Percentiles rank a stretch among this genome's conserved stretches.
phyloP scores from a whole-genome alignment of 2,113 vertebrate genomes.

The Saccopteryx leptura region DNA sequence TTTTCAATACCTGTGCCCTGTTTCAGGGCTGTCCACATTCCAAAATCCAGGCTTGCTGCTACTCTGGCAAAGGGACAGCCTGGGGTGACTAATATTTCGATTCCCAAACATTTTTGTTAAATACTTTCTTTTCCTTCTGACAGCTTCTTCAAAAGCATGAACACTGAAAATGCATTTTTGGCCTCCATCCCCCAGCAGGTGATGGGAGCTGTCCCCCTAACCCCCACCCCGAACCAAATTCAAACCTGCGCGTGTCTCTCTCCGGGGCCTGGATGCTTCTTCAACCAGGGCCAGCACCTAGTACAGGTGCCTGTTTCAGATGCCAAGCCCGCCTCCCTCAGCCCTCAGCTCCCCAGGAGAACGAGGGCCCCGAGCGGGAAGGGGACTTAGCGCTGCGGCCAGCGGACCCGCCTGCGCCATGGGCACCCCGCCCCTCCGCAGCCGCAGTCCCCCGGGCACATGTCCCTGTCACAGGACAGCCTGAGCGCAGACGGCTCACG shows the following conservation, averaged over 20 bases:
- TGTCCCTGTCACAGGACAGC: background rate
- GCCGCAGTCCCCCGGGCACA: background rate
- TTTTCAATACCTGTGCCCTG: background rate
- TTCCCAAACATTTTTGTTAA: background rate
- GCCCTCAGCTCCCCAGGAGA: background rate
- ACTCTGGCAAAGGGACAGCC: background rate
- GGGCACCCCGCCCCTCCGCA: background rate
- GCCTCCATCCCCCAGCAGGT: background rate
- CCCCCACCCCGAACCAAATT: background rate
- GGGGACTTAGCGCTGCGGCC: background rate
- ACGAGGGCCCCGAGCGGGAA: background rate
- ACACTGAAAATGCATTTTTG: background rate
- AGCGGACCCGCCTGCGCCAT: background rate
- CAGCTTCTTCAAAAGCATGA: background rate
- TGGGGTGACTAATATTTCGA: background rate
- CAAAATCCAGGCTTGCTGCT: background rate
- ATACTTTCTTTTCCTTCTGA: background rate
- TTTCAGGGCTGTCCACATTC: background rate
- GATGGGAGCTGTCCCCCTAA: rapidly evolving
- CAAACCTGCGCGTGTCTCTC: background rate
- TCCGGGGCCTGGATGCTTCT: background rate
- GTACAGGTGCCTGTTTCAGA: background rate
- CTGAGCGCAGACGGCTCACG: background rate
- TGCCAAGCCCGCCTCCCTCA: background rate
- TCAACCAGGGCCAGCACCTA: background rate